Conservation (phyloP, 2,888 invertebrate genomes). For the Heliconius aoede region DNA sequence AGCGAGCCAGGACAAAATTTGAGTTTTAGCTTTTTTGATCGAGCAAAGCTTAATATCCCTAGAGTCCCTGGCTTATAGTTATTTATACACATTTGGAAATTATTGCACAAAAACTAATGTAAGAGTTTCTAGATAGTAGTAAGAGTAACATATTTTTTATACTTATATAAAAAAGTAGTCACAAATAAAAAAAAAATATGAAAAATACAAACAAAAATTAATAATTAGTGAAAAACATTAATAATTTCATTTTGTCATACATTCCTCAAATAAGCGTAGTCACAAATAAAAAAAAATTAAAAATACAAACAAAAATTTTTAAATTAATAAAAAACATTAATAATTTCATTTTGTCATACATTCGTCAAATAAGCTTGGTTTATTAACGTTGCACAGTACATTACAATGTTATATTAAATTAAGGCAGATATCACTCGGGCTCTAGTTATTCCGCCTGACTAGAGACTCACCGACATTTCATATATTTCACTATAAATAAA, state of each 20-base stretch:
- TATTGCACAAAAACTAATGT: conserved; percentile 1
- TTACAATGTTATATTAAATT: not conserved
- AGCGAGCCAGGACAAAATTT: too few relatives aligned
- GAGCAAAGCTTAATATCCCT: too few relatives aligned
- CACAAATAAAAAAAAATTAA: not conserved
- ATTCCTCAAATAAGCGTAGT: not conserved
- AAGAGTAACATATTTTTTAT: not conserved
- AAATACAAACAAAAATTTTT: too few relatives aligned
- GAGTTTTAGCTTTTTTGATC: too few relatives aligned
- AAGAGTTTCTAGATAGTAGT: too few relatives aligned
- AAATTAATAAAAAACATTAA: too few relatives aligned
- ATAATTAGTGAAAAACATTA: too few relatives aligned
- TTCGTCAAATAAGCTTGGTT: not conserved
- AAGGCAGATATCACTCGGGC: conserved; percentile 7
- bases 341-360: not conserved
- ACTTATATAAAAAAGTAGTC: too few relatives aligned
- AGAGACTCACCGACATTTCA: conserved; percentile 1
- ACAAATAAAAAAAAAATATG: too few relatives aligned
- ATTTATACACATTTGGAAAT: conserved; percentile 1
- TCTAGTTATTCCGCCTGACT: conserved; percentile 7
- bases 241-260: not conserved
- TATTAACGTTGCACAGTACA: not conserved
- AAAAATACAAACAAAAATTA: not conserved
- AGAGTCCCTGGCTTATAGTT: not conserved
- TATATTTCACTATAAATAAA: conserved; percentile 26